Evolutionary conservation across 2,888 invertebrate species (phyloP).

Genomic region (Drosophila kanekoi): DNA sequence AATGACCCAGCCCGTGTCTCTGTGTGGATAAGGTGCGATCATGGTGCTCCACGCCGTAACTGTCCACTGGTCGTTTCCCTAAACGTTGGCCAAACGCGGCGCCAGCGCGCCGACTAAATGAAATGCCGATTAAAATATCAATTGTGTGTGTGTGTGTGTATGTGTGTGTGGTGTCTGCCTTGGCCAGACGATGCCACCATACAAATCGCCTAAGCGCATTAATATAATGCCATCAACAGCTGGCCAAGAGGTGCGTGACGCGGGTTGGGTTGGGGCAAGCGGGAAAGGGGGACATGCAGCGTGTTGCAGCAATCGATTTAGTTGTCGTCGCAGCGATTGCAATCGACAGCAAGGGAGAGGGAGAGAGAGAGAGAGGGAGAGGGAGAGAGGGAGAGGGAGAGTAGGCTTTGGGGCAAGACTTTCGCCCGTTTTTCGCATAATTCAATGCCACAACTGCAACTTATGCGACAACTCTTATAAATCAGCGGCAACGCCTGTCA

Average conservation of each 20-base stretch:
- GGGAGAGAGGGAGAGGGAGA: background rate
- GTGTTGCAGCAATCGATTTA: conserved; percentile 57
- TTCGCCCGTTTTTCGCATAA: conserved; percentile 59
- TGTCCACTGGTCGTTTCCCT: conserved; percentile 59
- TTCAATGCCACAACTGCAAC: conserved; percentile 60
- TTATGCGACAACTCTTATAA: conserved; percentile 43
- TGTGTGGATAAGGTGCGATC: conserved; percentile 9
- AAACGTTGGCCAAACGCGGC: conserved; percentile 58
- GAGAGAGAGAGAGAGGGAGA: background rate
- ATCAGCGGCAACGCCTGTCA: conserved; percentile 49
- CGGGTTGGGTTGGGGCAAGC: background rate
- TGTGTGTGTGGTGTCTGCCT: conserved; percentile 19
- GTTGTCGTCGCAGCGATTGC: conserved; percentile 58
- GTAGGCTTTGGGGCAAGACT: conserved; percentile 38
- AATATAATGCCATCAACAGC: conserved; percentile 74
- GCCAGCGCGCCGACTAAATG: conserved; percentile 68
- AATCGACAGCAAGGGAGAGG: conserved; percentile 20
- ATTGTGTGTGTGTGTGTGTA: conserved; percentile 39
- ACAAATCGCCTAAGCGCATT: conserved; percentile 71
- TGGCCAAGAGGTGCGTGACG: conserved; percentile 54
- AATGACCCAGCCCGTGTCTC: conserved; percentile 35
- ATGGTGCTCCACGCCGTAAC: conserved; percentile 11
- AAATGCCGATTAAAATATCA: conserved; percentile 77
- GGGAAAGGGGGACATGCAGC: background rate
- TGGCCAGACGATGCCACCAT: conserved; percentile 35